Evolutionary conservation across 2,797 vertebrate species (phyloP), one percentile per base, ranked within the genome.

Genomic region (Chiroxiphia lanceolata): DNA sequence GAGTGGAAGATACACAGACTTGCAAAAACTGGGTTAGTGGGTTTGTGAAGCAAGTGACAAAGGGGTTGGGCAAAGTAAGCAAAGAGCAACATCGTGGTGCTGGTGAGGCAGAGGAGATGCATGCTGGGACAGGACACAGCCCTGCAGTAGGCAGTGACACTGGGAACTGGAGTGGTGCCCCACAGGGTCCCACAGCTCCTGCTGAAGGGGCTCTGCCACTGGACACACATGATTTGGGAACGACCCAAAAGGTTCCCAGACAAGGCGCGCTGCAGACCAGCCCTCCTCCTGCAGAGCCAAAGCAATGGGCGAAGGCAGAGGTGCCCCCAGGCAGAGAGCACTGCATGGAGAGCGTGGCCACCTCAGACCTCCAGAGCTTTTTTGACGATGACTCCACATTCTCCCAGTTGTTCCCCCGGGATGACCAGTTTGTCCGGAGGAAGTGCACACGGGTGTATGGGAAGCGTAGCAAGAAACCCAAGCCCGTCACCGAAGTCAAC

Each of bases 401-500:
- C 94, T 99, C 99, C 22, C 98, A 98, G 94, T 98, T 99, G 57
- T 99, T 99, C 91, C 99, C 99, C 50, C 94, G 98, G 93, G 98
- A 98, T 1, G 98, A 98, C 48, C 98, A 98, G 88, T 95, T 98
- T 48, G 98, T 98, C 84, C 98, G 98, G 65, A 98, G 99, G 93
- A 99, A 99, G 96, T 99, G 98, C 95, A 98, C 98, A 0, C 98
- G 98, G 23, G 99, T 99, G 54, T 99, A 99, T 3, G 98, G 99
- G 92, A 99, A 99, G 95, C 98, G 98, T 91, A 98, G 97, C 95
- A 98, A 98, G 98, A 98, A 98, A 93, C 83, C 95, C 95, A 98
- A 93, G 98, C 94, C 97, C 0, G 23, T 83, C 1, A 20, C 47
- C 0, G 95, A 98, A 89, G 92, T 94, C 15, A 83, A 69, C 59